phyloP scores from a whole-genome alignment of 2,113 vertebrate species.

The Calonectris borealis region DNA sequence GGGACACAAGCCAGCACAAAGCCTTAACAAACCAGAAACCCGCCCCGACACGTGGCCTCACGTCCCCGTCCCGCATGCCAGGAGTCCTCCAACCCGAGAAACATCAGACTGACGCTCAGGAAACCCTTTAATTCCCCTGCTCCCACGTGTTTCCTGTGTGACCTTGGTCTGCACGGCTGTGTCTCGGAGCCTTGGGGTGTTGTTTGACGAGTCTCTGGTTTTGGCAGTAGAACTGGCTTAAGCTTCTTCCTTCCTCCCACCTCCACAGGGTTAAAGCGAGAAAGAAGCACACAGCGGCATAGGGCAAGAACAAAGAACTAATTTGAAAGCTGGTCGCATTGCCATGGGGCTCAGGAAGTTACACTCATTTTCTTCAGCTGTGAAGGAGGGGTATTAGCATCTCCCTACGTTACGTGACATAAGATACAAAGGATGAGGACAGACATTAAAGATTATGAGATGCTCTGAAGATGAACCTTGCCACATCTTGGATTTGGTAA shows the following conservation, averaged over 20 bases:
- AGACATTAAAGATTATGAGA: not conserved
- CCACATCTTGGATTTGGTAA: not conserved
- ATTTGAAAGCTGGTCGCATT: not conserved
- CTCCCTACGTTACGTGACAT: not conserved
- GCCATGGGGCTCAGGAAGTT: not conserved
- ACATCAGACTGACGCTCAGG: not conserved
- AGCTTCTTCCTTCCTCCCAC: slow-evolving; percentile 7
- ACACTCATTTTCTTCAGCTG: not conserved
- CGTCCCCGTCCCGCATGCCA: not conserved
- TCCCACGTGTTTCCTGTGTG: not conserved
- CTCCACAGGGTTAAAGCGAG: not conserved
- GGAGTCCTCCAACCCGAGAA: not conserved
- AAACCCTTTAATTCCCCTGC: not conserved
- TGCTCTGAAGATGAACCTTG: not conserved
- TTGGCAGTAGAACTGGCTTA: not conserved
- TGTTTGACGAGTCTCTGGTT: not conserved
- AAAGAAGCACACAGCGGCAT: not conserved
- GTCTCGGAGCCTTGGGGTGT: not conserved
- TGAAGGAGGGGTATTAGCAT: not conserved
- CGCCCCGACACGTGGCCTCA: not conserved
- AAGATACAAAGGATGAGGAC: not conserved
- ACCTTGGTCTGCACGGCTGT: not conserved
- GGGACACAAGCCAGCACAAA: not conserved
- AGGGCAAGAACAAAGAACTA: not conserved
- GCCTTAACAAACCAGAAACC: not conserved